Evolutionary conservation across 2,888 invertebrate species (phyloP), one percentile per base, ranked within the genome.

Genomic region (Cryptus armator): DNA sequence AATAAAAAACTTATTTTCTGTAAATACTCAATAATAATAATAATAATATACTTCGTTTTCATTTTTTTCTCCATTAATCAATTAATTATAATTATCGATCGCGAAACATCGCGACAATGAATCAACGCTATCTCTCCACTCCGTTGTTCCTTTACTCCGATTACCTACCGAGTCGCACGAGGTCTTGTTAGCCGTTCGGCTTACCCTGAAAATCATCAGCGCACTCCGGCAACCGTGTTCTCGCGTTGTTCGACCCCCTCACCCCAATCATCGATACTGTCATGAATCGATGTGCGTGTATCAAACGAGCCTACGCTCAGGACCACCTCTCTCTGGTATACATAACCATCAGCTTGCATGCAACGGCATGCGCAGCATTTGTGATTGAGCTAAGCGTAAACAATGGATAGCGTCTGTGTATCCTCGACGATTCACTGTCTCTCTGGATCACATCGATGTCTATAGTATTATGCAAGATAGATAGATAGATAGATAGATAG

Each of bases 341-440:
- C 83, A 83, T 88, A 87, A 83, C 86, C 86, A 80, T 84, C 86
- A 87, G 59, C 67, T 51, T 56, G 56, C 19, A 56, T 37, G 37
- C 37, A 37, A 4, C 9, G 56, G 56, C 24, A 56, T 56, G 56
- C 56, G 24, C 56, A 81, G 89, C 86, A 88, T 89, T 90, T 90
- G 90, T 90, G 89, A 90, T 90, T 90, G 90, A 87, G 89, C 90
- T 90, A 90, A 90, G 89, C 87, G 88, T 89, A 89, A 90, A 90
- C 90, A 90, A 90, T 90, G 87, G 89, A 43, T 76, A 53, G 37
- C 71, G 72, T 66, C 70, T 72, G 62, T 68, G 66, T 83, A 51
- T 84, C 81, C 81, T 62, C 80, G 80, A 78, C 85, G 78, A 81
- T 83, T 75, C 62, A 62, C 70, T 77, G 46, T 67, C 72, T 67